Evolutionary conservation across 1,140 invertebrate species (phyloP), one percentile per base, ranked within the genome.

Genomic region (Euwallacea similis): DNA sequence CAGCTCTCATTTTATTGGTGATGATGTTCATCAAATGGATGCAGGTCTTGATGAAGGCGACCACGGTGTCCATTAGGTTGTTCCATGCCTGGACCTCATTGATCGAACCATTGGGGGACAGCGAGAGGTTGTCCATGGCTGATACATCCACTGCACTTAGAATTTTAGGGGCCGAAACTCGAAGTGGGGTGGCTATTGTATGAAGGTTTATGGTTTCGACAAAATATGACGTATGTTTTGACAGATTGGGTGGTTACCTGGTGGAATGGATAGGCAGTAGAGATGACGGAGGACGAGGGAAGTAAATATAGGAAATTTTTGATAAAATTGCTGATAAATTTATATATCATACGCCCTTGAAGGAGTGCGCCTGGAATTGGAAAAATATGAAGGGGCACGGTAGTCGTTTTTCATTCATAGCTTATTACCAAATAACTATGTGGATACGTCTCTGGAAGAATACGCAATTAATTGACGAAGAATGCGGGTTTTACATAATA

Each of bases 251-350:
- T 71, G 46, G 46, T 50, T 50, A 11, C 9, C 9, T 11, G 9
- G 1, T 10, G 6, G 13, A 50, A 50, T n/a, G n/a, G n/a, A n/a
- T n/a, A n/a, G n/a, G n/a, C n/a, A n/a, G n/a, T n/a, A n/a, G n/a
- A n/a, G n/a, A n/a, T 50, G 2, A 11, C 46, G 2, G 1, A 50
- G 13, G 13, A 50, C 6, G 2, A 13, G 13, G 6, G 46, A 2
- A 10, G 13, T 33, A 33, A 33, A 33, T 33, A 33, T 33, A 33
- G 21, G 1, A 33, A 33, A 33, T 33, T 33, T 33, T 33, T 33
- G 4, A 33, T 1, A 33, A 2, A 33, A 99, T 84, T 99, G 99
- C 97, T 97, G 99, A 83, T 99, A 99, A 50, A 98, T 87, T 94
- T 97, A 81, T n/a, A 33, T 33, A 33, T 33, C 72, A 55, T 50